phyloP scores from a whole-genome alignment of 1,140 invertebrate species.

The Diploscapter pachys region DNA sequence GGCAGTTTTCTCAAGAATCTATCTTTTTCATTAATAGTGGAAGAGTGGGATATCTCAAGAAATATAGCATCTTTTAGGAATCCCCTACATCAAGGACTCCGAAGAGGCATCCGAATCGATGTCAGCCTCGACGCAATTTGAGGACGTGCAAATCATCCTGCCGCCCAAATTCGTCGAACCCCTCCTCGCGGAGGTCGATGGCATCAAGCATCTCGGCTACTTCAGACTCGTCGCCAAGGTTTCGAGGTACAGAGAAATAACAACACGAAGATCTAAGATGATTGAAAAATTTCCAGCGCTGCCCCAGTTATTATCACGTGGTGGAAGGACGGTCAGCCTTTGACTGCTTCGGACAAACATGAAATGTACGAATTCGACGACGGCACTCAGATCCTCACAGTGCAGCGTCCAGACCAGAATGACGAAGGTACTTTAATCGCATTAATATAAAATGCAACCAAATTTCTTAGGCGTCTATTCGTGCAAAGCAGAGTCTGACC shows the following conservation, averaged over 20 bases:
- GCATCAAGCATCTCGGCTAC: slow-evolving; percentile 21
- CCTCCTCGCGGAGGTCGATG: slow-evolving; percentile 27
- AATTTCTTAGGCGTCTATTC: slow-evolving; percentile 23
- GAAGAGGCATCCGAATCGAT: slow-evolving; percentile 22
- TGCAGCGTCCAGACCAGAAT: slow-evolving; percentile 5
- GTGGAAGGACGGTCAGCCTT: slow-evolving; percentile 17
- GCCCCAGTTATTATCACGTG: slow-evolving; percentile 22
- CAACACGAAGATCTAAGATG: neutral
- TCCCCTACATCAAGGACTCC: slow-evolving; percentile 21
- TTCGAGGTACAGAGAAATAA: slow-evolving; percentile 13
- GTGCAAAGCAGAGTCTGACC: slow-evolving; percentile 31
- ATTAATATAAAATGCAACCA: slow-evolving; percentile 12
- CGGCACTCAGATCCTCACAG: slow-evolving; percentile 32
- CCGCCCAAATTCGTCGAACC: slow-evolving; percentile 31
- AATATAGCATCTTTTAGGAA: slow-evolving; percentile 2
- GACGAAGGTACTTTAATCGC: slow-evolving; percentile 22
- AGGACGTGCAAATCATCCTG: slow-evolving; percentile 27
- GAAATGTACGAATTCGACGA: slow-evolving; percentile 28
- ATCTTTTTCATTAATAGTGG: no score
- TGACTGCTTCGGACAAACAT: slow-evolving; percentile 21
- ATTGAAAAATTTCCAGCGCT: slow-evolving; percentile 1
- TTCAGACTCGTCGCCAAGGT: slow-evolving; percentile 21
- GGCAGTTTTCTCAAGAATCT: no score
- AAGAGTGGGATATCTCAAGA: neutral
- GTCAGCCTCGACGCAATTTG: neutral